Evolutionary conservation across 2,113 vertebrate species (phyloP), one percentile per base, ranked within the genome.

Genomic region (Neolamprologus devosi): DNA sequence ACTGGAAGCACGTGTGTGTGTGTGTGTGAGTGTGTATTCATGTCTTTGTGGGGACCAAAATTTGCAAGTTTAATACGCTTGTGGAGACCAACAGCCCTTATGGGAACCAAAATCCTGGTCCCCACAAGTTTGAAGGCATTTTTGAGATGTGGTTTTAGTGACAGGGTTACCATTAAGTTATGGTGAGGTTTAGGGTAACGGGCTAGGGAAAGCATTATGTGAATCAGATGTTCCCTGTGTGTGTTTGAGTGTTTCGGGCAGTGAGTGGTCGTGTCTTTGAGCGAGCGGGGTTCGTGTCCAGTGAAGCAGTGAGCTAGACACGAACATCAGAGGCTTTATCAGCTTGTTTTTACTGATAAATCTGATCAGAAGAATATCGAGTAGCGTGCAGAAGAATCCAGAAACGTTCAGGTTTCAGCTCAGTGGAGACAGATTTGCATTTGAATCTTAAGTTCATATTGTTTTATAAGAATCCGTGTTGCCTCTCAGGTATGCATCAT

Each of bases 261-360:
- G 12, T 57, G 12, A 26, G 23, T 8, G 54, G 54, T 57, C 2
- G 2, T 26, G 12, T 57, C 23, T 57, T 8, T 57, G 54, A 57
- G 4, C 7, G 23, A 42, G 65, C n/a, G 3, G 9, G 37, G 42
- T 16, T 7, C 11, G 0, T 42, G n/a, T 73, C 4, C 4, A 47
- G 40, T 75, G 23, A 47, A 1, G 21, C 40, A 28, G 40, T 75
- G 21, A 68, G 35, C 45, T 53, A 11, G 45, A 79, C 4, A n/a
- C 1, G 17, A n/a, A n/a, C n/a, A 23, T 23, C 26, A 51, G 47
- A 79, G 47, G 73, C 49, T 30, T 49, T 19, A 26, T 49, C 37
- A 11, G 68, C 40, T 30, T 30, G 1, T 30, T n/a, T 79, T 23
- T 9, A 70, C 68, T 45, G n/a, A 17, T 45, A 9, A 73, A 73